Conservation (phyloP, 2,113 vertebrate genomes). For the Pseudopodoces humilis region DNA sequence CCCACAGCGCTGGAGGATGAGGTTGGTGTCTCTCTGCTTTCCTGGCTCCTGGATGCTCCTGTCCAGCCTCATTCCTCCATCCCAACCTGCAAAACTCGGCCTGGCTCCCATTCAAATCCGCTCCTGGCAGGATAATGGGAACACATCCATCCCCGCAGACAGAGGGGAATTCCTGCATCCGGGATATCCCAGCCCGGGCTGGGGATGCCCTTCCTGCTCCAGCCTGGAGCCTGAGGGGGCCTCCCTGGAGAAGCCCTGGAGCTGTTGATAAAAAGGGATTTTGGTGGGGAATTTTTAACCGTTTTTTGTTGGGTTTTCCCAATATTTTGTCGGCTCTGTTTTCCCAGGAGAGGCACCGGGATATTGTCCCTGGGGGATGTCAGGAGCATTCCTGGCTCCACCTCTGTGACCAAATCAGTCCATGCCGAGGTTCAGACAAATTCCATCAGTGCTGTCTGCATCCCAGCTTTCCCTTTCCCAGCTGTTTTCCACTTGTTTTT, state of each 20-base stretch:
- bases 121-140: background rate
- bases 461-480: background rate
- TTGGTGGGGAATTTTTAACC: background rate
- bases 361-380: background rate
- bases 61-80: background rate
- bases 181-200: background rate
- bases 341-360: background rate
- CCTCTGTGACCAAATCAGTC: background rate
- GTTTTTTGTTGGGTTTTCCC: background rate
- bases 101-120: background rate
- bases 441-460: too few species aligned
- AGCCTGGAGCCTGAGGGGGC: background rate
- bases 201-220: background rate
- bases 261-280: background rate
- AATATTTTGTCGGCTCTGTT: background rate
- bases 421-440: background rate
- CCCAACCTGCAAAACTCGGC: background rate
- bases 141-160: background rate
- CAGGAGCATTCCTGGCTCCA: background rate
- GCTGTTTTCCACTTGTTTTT: background rate
- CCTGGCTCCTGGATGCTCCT: background rate
- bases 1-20: background rate
- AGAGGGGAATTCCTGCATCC: accelerated
- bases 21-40: background rate
- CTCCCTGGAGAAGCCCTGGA: background rate